Evolutionary conservation across 2,888 invertebrate genomes (phyloP), one percentile per base, ranked within the genome.

Genomic region (Hirtodrosophila alboralis): DNA sequence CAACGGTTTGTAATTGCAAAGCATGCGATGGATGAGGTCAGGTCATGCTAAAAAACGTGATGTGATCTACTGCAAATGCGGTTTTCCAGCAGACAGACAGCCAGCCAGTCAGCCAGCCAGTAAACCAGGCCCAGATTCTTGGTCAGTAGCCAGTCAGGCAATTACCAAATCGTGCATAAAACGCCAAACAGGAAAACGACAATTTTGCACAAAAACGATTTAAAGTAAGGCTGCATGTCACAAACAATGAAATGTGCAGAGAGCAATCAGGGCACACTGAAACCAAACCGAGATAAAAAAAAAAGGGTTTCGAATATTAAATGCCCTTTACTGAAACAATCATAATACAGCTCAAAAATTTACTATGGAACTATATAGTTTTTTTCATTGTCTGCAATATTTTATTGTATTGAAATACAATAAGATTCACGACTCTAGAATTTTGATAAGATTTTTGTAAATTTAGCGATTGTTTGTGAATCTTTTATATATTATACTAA

Each of bases 121-220:
- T n/a, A n/a, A n/a, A 45, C 36, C 52, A 57, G 48, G 30, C 41
- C 56, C 53, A 47, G 74, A 54, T 59, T 64, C 75, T 71, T 51
- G 51, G 67, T 53, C 83, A 70, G 84, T 74, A 78, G 87, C 81
- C 57, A 52, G 49, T 34, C 54, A 52, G 49, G 36, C 54, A 79
- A 86, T 79, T 84, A 66, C 63, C 74, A 76, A 80, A 69, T 79
- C 79, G 86, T 79, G 79, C 79, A 62, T 64, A 45, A 74, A 60
- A 59, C 45, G 45, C 40, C 47, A 62, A 62, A 52, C 85, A 80
- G 84, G 81, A 79, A 79, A 66, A 65, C 60, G 38, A 76, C 79
- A 73, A 79, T 79, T 86, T 80, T 28, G 49, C 64, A 79, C 23
- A 44, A 37, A 74, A 61, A 47, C 30, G 62, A 44, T 61, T 69